Percentiles rank a stretch among this genome's conserved stretches.
Evolutionary conservation across 2,888 invertebrate species (phyloP).

Genomic region (Chymomyza procnemis): DNA sequence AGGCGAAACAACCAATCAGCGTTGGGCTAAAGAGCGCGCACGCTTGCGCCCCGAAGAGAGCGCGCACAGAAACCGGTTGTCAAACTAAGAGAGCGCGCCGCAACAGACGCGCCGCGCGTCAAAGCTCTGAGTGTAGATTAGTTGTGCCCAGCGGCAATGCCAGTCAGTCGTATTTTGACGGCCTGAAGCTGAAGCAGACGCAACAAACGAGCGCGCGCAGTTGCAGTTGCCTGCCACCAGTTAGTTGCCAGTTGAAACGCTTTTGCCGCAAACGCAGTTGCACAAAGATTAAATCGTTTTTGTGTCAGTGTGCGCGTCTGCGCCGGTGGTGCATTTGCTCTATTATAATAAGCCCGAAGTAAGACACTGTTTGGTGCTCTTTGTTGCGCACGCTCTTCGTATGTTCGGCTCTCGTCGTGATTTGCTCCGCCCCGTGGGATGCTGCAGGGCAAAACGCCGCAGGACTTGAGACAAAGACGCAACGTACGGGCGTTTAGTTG

Average conservation of each 20-base stretch:
- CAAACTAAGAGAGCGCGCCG: conserved; percentile 44
- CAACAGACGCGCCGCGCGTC: not conserved
- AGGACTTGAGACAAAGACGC: conserved; percentile 57
- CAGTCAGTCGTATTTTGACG: conserved; percentile 63
- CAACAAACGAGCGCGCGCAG: conserved; percentile 53
- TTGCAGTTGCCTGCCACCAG: not conserved
- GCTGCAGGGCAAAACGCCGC: conserved; percentile 77
- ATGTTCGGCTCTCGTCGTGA: conserved; percentile 30
- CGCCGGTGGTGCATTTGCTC: conserved; percentile 4
- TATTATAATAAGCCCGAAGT: conserved; percentile 3
- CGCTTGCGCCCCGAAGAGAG: conserved; percentile 37
- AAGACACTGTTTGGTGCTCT: conserved; percentile 21
- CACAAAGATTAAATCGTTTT: not conserved
- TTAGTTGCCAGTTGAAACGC: not conserved
- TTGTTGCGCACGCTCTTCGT: conserved; percentile 16
- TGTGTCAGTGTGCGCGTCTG: conserved; percentile 18
- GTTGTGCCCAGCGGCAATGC: conserved; percentile 64
- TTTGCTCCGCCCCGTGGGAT: conserved; percentile 62
- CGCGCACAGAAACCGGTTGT: conserved; percentile 48
- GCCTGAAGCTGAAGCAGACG: conserved; percentile 60
- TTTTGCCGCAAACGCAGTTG: not conserved
- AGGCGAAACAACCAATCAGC: conserved; percentile 60
- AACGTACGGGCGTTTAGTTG: conserved; percentile 58
- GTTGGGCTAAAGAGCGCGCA: conserved; percentile 48
- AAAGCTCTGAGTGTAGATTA: not conserved